Evolutionary conservation across 2,797 vertebrate genomes (phyloP), one percentile per base, ranked within the genome.

Genomic region (Zalophus californianus): DNA sequence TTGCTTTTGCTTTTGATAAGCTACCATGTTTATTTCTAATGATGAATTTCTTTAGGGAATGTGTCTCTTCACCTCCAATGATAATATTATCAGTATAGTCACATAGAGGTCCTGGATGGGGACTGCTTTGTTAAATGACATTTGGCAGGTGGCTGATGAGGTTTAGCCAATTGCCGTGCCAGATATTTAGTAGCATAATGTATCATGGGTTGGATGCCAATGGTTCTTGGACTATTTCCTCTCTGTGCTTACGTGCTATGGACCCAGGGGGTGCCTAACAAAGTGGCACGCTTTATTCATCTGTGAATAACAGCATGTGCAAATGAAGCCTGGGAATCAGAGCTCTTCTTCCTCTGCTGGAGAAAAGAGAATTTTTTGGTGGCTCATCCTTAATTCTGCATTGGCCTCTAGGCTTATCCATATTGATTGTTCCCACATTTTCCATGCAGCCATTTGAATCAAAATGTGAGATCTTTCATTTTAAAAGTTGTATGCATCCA

Each of bases 181-280:
- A 98, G 96, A 97, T 98, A 98, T 80, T 98, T 97, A 98, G 96
- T 95, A 95, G 79, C 96, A 98, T 98, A 98, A 97, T 97, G 96
- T 96, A 96, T 97, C n/a, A 72, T 38, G 97, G 87, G 94, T 97
- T 90, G 94, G 92, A 97, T 97, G 98, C 98, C 97, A 97, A 95
- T 96, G 93, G 96, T 97, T 98, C 96, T 98, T 98, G 97, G 97
- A 97, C 83, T 85, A 78, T 78, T 98, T 98, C 95, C 97, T 96
- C n/a, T 94, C 86, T 84, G 16, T 93, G 96, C 97, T 92, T 89
- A 85, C 18, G 48, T 94, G 96, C 94, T 60, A 1, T 35, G 93
- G 97, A 96, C 97, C 96, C 98, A 94, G 94, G 95, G 96, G 97
- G 93, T 83, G 68, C 92, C 96, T 98, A 96, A 96, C 96, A 88